Percentiles rank a stretch among this genome's conserved stretches.
These are phyloP conservation scores for Cantharis flavilabris DNA, from an alignment of 2,888 invertebrate species.

Conservation along the genomic window DNA sequence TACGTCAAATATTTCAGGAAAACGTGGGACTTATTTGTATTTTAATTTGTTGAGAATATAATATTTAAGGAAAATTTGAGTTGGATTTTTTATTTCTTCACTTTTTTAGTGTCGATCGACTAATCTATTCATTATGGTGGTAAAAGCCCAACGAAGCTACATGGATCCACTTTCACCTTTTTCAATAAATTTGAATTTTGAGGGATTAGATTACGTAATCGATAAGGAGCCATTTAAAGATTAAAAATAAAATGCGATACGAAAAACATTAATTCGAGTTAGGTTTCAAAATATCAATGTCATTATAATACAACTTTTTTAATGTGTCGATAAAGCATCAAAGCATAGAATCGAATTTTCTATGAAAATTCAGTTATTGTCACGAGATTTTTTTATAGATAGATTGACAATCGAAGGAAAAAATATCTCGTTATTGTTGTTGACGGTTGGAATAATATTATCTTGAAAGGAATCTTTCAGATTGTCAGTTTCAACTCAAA, in stretches of 20 bases:
- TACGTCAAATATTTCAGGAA: too few relatives aligned
- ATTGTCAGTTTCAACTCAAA: background rate
- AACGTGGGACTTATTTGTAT: too few relatives aligned
- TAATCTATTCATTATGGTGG: background rate
- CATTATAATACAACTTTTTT: background rate
- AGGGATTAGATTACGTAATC: background rate
- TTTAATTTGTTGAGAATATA: too few relatives aligned
- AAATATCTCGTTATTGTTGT: background rate
- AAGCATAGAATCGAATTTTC: background rate
- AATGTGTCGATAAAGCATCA: background rate
- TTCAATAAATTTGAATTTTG: background rate
- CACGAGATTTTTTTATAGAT: background rate
- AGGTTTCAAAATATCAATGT: background rate
- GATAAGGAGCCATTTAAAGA: background rate
- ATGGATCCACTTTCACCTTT: background rate
- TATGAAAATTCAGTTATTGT: background rate
- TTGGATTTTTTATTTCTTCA: too few relatives aligned
- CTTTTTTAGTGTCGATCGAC: background rate
- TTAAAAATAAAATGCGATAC: background rate
- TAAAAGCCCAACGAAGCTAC: background rate
- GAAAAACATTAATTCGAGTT: background rate
- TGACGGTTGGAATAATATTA: background rate
- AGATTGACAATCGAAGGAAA: background rate
- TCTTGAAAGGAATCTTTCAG: background rate
- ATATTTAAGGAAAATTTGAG: too few relatives aligned